These are phyloP conservation scores for Philhelius pedissequus DNA, from an alignment of 2,888 invertebrate genomes.

Conservation along the genomic window DNA sequence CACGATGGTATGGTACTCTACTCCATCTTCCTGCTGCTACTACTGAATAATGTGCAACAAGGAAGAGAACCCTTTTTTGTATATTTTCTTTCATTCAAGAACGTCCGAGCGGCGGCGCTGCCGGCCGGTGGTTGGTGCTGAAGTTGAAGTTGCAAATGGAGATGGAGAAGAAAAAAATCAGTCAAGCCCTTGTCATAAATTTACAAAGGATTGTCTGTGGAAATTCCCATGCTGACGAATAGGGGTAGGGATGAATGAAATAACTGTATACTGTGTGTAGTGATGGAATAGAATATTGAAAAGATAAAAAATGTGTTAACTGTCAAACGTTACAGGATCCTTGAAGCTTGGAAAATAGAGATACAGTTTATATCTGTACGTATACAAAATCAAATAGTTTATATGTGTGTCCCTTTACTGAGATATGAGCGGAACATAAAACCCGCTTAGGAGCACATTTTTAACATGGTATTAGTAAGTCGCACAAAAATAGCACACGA, in stretches of 20 bases:
- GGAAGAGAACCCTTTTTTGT: constrained; percentile 15
- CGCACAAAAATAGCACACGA: too few species aligned
- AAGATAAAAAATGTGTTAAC: not conserved
- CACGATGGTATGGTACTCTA: constrained; percentile 49
- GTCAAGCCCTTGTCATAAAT: constrained; percentile 54
- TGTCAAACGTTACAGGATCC: not conserved
- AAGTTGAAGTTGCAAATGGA: not conserved
- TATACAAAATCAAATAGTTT: too few species aligned
- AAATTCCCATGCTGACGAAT: constrained; percentile 37
- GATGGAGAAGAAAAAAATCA: constrained; percentile 10
- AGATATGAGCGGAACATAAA: not conserved
- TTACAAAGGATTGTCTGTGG: constrained; percentile 54
- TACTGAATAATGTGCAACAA: constrained; percentile 48
- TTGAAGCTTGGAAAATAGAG: not conserved
- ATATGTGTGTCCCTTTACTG: too few species aligned
- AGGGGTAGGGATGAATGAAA: constrained; percentile 2
- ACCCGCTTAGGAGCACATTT: too few species aligned
- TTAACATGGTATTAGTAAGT: too few species aligned
- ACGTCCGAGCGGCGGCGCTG: not conserved
- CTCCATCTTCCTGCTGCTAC: not conserved
- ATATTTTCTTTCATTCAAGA: constrained; percentile 24
- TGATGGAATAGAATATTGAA: constrained; percentile 40
- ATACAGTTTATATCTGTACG: too few species aligned
- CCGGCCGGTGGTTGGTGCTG: not conserved
- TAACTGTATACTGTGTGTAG: not conserved